Evolutionary conservation across 1,140 invertebrate genomes (phyloP).

Genomic region (Goniozus legneri): DNA sequence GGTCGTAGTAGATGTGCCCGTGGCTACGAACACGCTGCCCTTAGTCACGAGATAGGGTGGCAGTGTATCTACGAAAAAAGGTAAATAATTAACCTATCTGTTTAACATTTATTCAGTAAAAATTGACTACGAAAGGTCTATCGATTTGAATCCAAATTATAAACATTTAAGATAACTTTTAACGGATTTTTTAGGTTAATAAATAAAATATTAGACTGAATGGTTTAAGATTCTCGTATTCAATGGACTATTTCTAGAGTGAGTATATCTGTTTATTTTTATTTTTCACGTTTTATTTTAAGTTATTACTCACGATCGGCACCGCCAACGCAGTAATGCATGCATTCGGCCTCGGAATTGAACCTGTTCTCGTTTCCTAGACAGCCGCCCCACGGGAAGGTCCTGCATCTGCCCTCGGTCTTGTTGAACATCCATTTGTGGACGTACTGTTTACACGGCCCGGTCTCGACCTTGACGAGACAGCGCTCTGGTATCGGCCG

Average conservation of each 20-base stretch:
- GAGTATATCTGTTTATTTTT: too few relatives aligned
- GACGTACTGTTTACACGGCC: slow-evolving; percentile 65
- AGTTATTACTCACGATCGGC: slow-evolving; percentile 52
- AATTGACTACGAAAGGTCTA: too few relatives aligned
- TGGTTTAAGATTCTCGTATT: too few relatives aligned
- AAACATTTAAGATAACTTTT: too few relatives aligned
- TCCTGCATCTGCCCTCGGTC: slow-evolving; percentile 61
- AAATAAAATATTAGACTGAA: too few relatives aligned
- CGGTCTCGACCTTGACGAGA: slow-evolving; percentile 53
- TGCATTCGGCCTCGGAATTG: slow-evolving; percentile 68
- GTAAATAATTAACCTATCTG: neutral
- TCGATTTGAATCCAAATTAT: too few relatives aligned
- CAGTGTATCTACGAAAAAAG: slow-evolving; percentile 50
- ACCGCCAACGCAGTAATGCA: slow-evolving; percentile 61
- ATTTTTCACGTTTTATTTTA: too few relatives aligned
- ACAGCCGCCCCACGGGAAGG: slow-evolving; percentile 77
- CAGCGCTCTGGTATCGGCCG: slow-evolving; percentile 41
- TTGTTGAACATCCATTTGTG: slow-evolving; percentile 73
- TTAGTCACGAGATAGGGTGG: slow-evolving; percentile 52
- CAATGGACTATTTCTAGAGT: too few relatives aligned
- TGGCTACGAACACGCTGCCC: slow-evolving; percentile 46
- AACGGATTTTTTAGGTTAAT: too few relatives aligned
- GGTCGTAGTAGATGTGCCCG: slow-evolving; percentile 47
- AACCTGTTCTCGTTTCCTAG: slow-evolving; percentile 77
- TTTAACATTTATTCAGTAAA: too few relatives aligned